Conservation (phyloP, 2,888 invertebrate species). For the Tolmerus cingulatus region DNA sequence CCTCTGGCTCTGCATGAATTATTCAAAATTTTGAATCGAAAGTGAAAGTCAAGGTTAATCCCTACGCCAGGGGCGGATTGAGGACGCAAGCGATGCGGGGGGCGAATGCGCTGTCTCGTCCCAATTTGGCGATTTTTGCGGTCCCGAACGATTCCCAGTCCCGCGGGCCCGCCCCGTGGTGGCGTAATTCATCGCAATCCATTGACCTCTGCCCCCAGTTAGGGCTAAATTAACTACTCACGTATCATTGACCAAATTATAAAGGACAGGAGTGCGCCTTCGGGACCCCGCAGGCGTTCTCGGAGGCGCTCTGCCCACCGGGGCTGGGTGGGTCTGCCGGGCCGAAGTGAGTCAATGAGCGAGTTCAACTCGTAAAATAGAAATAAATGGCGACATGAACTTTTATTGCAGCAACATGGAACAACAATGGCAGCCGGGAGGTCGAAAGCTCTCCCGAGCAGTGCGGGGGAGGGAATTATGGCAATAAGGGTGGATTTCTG, state of each 20-base stretch:
- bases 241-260: constrained; percentile 44
- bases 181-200: neutral
- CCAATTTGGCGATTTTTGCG: constrained; percentile 6
- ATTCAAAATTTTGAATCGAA: constrained; percentile 41
- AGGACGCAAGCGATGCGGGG: neutral
- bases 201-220: constrained; percentile 33
- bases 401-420: constrained; percentile 46
- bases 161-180: neutral
- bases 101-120: neutral
- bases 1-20: constrained; percentile 24
- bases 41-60: constrained; percentile 42
- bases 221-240: constrained; percentile 40
- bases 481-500: constrained; percentile 24
- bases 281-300: neutral
- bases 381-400: constrained; percentile 50
- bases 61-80: neutral
- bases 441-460: neutral
- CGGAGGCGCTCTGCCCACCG: neutral
- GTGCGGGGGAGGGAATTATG: constrained; percentile 20
- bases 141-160: neutral
- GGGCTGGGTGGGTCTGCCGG: neutral
- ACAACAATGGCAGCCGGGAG: constrained; percentile 7
- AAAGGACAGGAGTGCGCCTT: constrained; percentile 23
- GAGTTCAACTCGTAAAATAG: constrained; percentile 47
- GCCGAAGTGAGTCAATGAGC: constrained; percentile 47